These are phyloP conservation scores for Zaprionus tsacasi DNA, from an alignment of 1,140 invertebrate genomes.

Conservation along the genomic window DNA sequence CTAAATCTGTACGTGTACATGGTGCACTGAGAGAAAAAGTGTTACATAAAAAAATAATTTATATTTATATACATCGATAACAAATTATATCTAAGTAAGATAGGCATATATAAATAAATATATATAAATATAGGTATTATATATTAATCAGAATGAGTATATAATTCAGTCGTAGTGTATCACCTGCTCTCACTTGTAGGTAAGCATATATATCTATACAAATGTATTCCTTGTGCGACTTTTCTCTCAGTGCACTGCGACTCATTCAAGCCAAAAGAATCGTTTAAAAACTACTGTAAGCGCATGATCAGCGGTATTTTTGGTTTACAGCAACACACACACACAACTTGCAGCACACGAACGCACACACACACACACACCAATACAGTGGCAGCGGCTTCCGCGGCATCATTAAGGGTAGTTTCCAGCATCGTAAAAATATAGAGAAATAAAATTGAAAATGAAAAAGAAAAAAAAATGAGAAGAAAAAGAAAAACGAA, in stretches of 20 bases:
- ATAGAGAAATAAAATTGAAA: constrained; percentile 81
- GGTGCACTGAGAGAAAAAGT: background rate
- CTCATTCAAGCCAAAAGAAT: constrained; percentile 4
- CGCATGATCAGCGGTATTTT: constrained; percentile 53
- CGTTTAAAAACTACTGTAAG: constrained; percentile 48
- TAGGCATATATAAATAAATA: too few relatives aligned
- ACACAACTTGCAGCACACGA: constrained; percentile 8
- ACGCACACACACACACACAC: constrained; percentile 22
- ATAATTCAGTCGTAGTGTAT: too few relatives aligned
- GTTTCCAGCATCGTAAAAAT: constrained; percentile 79
- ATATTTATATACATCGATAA: background rate
- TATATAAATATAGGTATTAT: too few relatives aligned
- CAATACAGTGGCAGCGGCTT: constrained; percentile 56
- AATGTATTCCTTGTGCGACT: too few relatives aligned
- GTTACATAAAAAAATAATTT: background rate
- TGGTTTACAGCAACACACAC: constrained; percentile 12
- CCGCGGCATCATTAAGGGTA: constrained; percentile 78
- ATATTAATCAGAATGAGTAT: too few relatives aligned
- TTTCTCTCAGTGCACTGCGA: background rate
- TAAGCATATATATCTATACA: too few relatives aligned
- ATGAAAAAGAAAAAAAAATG: constrained; percentile 40
- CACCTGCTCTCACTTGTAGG: too few relatives aligned
- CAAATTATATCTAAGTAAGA: background rate
- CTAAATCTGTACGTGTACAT: constrained; percentile 14
- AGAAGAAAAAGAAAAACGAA: constrained; percentile 20